phyloP scores from a whole-genome alignment of 2,113 vertebrate genomes.

The Mormyrus iriodes region DNA sequence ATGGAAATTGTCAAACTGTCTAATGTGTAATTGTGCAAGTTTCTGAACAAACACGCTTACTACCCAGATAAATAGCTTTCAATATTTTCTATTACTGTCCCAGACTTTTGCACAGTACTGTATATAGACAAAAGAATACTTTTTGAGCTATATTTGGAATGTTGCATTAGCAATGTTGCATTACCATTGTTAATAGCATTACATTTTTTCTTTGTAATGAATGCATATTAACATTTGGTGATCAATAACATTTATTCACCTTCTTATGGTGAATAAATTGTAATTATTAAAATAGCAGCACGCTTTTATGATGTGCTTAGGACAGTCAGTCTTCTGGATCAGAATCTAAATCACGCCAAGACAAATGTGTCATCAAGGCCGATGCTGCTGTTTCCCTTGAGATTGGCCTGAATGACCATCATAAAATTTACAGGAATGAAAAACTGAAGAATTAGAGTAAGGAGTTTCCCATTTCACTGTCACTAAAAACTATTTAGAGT shows the following conservation, averaged over 20 bases:
- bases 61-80: neutral
- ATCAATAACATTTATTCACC: neutral
- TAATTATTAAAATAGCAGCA: neutral
- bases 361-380: neutral
- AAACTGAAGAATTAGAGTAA: too few relatives aligned
- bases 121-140: neutral
- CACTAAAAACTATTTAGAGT: too few relatives aligned
- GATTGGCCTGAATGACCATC: too few relatives aligned
- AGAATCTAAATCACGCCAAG: neutral
- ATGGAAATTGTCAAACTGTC: neutral
- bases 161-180: neutral
- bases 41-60: neutral
- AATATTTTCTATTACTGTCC: neutral
- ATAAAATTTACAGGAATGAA: too few relatives aligned
- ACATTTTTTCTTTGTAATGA: neutral
- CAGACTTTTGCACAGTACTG: neutral
- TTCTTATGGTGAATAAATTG: neutral
- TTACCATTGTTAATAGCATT: conserved; percentile 1
- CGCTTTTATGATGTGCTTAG: neutral
- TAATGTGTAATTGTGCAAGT: neutral
- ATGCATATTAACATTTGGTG: neutral
- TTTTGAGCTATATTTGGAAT: neutral
- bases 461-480: too few relatives aligned
- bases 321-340: neutral
- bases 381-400: neutral